Evolutionary conservation across 2,888 invertebrate species (phyloP), one percentile per base, ranked within the genome.

Genomic region (Lithosia quadra): DNA sequence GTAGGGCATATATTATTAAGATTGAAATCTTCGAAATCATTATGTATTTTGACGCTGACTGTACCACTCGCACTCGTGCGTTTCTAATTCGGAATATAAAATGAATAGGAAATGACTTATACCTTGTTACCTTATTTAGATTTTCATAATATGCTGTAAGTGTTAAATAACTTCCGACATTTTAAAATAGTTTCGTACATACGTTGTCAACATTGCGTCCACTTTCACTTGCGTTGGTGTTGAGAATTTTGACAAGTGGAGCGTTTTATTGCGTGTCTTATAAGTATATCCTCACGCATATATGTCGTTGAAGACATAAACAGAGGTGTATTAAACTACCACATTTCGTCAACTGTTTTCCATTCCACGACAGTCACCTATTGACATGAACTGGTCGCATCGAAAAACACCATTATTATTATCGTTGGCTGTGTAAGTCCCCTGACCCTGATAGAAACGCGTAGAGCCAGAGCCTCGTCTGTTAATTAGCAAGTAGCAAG

Each of bases 181-280:
- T 62, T 15, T n/a, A 49, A 62, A 43, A 11, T 49, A n/a, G n/a
- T 62, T 62, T 18, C n/a, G 9, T 9, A 22, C 28, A n/a, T n/a
- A 9, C 49, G 33, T 21, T 63, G 49, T 63, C 49, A 63, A 63
- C 53, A 55, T 55, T 24, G 28, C 28, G 53, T 63, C 21, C 2
- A 63, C 63, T 63, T 63, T 63, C 63, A 63, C 53, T 55, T 13
- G 21, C 15, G 53, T 28, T 33, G 34, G 63, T 53, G 53, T 63
- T 24, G 28, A 2, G 34, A 18, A 53, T 63, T 63, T 53, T 53
- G 8, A 34, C 13, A n/a, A 43, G 13, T n/a, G 15, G 28, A 58
- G 33, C n/a, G 58, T 49, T 49, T 49, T 49, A 4, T 43, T 18
- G 7, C 18, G 7, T 43, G 43, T 49, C n/a, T 49, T n/a, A 9